Conservation (phyloP, 1,140 invertebrate species). For the Drosophila arizonae region DNA sequence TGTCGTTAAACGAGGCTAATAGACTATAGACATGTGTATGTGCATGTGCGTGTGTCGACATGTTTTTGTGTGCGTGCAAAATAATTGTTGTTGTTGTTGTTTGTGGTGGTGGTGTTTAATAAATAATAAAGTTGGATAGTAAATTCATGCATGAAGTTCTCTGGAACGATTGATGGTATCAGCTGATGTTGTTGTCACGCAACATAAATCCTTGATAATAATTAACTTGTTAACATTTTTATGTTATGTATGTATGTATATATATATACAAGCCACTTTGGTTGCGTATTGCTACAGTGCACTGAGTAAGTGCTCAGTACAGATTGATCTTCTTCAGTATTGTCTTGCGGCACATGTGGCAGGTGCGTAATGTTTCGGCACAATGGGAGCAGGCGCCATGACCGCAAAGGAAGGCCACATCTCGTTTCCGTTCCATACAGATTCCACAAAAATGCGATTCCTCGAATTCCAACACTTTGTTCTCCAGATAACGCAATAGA, state of each 20-base stretch:
- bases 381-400: conserved; percentile 94
- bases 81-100: conserved; percentile 10
- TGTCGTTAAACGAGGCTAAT: conserved; percentile 70
- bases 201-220: conserved; percentile 19
- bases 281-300: conserved; percentile 52
- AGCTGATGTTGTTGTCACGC: conserved; percentile 9
- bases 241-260: conserved; percentile 29
- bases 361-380: conserved; percentile 90
- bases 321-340: conserved; percentile 95
- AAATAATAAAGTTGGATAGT: conserved; percentile 58
- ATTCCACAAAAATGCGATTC: conserved; percentile 91
- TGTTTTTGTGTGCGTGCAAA: conserved; percentile 28
- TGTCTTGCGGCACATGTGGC: conserved; percentile 96
- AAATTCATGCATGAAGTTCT: conserved; percentile 7
- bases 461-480: conserved; percentile 93
- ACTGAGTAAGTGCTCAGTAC: conserved; percentile 83
- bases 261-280: conserved; percentile 75
- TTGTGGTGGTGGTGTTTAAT: conserved; percentile 46
- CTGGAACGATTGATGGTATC: conserved; percentile 8
- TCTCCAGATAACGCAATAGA: conserved; percentile 90
- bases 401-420: conserved; percentile 94
- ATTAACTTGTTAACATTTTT: conserved; percentile 20
- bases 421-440: conserved; percentile 90
- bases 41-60: conserved; percentile 17
- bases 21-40: conserved; percentile 59